A percentile compares a stretch with the other conserved stretches of the same genome.
phyloP scores from a whole-genome alignment of 2,797 vertebrate species.

The Graptemys geographica region DNA sequence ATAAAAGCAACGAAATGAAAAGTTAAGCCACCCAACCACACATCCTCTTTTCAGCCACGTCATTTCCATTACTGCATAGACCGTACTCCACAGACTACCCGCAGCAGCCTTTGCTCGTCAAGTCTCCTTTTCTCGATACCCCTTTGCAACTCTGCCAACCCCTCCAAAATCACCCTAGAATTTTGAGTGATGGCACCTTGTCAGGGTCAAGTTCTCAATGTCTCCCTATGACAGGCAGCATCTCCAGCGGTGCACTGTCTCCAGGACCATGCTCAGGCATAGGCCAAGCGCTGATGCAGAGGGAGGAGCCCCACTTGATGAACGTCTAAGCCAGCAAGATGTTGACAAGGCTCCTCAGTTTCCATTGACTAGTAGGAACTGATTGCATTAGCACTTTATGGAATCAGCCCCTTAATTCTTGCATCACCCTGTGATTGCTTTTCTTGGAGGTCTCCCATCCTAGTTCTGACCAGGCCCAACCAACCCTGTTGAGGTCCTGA shows the following conservation, averaged over 20 bases:
- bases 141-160: background rate
- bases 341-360: background rate
- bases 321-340: background rate
- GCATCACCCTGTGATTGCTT: background rate
- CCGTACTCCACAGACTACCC: rapidly evolving
- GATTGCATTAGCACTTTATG: background rate
- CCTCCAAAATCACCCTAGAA: background rate
- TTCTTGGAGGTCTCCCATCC: too few relatives aligned
- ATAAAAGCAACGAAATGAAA: constrained; percentile 7
- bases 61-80: constrained; percentile 46
- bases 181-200: background rate
- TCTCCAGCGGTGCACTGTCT: background rate
- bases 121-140: background rate
- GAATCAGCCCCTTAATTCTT: background rate
- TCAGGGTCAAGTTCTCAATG: background rate
- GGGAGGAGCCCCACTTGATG: background rate
- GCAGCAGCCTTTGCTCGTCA: background rate
- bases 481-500: too few relatives aligned
- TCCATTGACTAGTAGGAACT: background rate
- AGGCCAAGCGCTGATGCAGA: too few relatives aligned
- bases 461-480: too few relatives aligned
- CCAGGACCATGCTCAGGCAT: too few relatives aligned
- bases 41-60: constrained; percentile 23
- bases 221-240: background rate
- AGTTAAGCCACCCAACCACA: background rate